Evolutionary conservation across 2,888 invertebrate species (phyloP).

Genomic region (Dexiosoma caninum): DNA sequence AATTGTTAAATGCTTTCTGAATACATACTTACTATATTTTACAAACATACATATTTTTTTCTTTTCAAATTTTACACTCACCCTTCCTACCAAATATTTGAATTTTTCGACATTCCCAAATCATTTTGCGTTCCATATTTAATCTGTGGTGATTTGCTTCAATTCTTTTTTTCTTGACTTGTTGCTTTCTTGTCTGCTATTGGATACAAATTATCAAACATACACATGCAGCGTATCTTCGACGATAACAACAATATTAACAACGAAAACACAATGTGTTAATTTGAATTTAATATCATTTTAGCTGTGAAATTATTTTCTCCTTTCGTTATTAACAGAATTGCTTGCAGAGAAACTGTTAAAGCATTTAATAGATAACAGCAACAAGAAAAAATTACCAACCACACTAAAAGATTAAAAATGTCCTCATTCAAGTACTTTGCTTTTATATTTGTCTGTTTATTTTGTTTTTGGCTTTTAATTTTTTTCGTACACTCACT

Average conservation of each 20-base stretch:
- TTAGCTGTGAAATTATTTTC: background rate
- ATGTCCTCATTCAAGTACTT: no score
- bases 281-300: constrained; percentile 15
- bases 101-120: constrained; percentile 55
- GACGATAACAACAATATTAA: background rate
- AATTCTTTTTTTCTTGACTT: background rate
- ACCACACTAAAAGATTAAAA: no score
- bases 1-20: no score
- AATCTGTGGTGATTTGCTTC: background rate
- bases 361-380: background rate
- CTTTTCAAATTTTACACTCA: constrained; percentile 38
- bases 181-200: background rate
- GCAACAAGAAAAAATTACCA: no score
- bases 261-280: constrained; percentile 2
- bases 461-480: constrained; percentile 8
- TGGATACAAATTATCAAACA: background rate
- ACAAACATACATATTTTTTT: background rate
- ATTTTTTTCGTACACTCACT: constrained; percentile 15
- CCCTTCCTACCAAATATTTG: constrained; percentile 53
- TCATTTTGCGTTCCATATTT: constrained; percentile 40
- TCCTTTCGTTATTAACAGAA: background rate
- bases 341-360: background rate
- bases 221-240: background rate
- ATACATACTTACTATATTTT: no score
- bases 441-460: background rate